Base-by-base conservation (phyloP, 1,140 invertebrate species). In the Eurosta solidaginis region DNA sequence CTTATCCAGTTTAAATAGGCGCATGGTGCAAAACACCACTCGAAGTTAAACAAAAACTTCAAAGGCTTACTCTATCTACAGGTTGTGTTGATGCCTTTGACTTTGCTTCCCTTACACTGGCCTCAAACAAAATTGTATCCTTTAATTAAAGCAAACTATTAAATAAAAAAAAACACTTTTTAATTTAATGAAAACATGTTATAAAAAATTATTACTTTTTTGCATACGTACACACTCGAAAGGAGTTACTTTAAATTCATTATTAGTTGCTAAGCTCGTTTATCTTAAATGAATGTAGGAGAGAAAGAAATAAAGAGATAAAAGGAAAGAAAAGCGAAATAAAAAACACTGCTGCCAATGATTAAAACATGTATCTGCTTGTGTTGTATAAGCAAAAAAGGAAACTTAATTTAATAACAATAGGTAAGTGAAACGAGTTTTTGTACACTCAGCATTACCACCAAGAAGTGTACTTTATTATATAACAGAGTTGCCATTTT, bases 131-230 rank as follows among this genome's bases (percentile, higher is more conserved):
- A n/a, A 59, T 59, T 59, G 17, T 59, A 29, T 33, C 29, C 33
- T 59, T 59, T 59, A 59, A 59, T 59, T 59, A 59, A 59, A 59
- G 54, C 54, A 59, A 14, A 33, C 12, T 33, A 59, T 59, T 17
- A 59, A 59, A 25, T 33, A 6, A 33, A 33, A 14, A n/a, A n/a
- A 29, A 59, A 33, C 54, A 14, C 3, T 1, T 36, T 59, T 59
- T 59, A 59, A 59, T 59, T 59, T 59, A 59, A 29, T 59, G 54
- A 59, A 59, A 36, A n/a, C 22, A 59, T 33, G 20, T 29, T 33
- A 36, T 33, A 47, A 52, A 33, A 33, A 59, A 59, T 14, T 59
- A 33, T 14, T 36, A 17, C 54, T n/a, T 33, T n/a, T n/a, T n/a
- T n/a, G n/a, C n/a, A n/a, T n/a, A n/a, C n/a, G n/a, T n/a, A n/a